Base-by-base conservation (phyloP, 2,113 vertebrate genomes). In the Prunella fulvescens region DNA sequence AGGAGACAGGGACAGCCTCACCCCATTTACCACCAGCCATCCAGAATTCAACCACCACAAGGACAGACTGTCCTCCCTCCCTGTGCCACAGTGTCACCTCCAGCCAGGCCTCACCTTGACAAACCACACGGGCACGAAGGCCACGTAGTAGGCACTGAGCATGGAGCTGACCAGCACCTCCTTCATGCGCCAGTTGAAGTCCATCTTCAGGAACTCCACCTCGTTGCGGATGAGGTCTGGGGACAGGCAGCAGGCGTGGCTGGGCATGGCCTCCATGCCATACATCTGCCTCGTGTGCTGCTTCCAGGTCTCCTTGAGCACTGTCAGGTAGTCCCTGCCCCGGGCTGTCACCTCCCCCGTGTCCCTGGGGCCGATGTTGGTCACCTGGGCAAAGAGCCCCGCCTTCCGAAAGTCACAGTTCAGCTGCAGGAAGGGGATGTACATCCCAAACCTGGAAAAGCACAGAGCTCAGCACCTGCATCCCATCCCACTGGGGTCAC, bases 141-240 rank as follows among this genome's bases (percentile, higher is more conserved):
- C 99, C 96, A 99, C 98, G 3, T 99, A 99, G 96, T 99, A 99
- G 85, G 99, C 99, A 9, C 99, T 99, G 95, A 99, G 98, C 99
- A 99, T 99, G 82, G 99, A 99, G 98, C 99, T 99, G 88, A 99
- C 98, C 76, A 99, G 98, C 96, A 99, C 99, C 93, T 99, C 99
- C 93, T 99, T 99, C 98, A 99, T 99, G 95, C 99, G 98, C 98
- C 98, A 99, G 98, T 99, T 99, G 89, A 99, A 99, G 96, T 99
- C 99, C 98, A 99, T 98, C 86, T 99, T 99, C 50, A 99, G 98
- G 97, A 99, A 99, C 58, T 99, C 99, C 91, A 99, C 99, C 96
- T 99, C 99, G 24, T 97, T 99, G 92, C 99, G 99, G 95, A 99
- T 99, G 74, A 99, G 99, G 82, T 99, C 99, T 0, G 99, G 99